phyloP scores from a whole-genome alignment of 2,113 vertebrate species.

The Orientallactaga bullata region DNA sequence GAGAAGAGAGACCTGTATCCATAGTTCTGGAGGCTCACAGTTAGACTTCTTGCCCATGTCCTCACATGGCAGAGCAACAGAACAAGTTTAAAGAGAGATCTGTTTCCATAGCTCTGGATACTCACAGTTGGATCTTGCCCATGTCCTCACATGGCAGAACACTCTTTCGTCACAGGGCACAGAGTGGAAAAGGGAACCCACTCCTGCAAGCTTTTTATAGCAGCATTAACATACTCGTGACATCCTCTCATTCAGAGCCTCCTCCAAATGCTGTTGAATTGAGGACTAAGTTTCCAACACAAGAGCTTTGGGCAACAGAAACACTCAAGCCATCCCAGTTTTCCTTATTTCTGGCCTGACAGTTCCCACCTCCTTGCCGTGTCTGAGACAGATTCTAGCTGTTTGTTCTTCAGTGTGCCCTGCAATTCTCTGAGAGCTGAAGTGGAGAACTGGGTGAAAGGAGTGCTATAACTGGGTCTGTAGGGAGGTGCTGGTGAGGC shows the following conservation, averaged over 20 bases:
- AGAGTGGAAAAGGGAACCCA: background rate
- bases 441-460: background rate
- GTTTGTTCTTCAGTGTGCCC: background rate
- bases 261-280: background rate
- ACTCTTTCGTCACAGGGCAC: background rate
- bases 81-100: background rate
- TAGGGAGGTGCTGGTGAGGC: too few species aligned
- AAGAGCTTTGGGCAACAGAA: background rate
- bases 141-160: background rate
- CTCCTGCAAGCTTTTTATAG: background rate
- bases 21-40: background rate
- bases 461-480: background rate
- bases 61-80: background rate
- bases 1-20: background rate
- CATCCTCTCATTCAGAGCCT: background rate
- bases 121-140: background rate
- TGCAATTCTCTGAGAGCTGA: background rate
- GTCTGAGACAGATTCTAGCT: background rate
- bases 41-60: background rate
- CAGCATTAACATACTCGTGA: background rate
- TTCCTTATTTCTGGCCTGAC: background rate
- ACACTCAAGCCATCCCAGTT: background rate
- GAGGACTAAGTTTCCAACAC: background rate
- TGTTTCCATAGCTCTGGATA: background rate
- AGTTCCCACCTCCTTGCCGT: background rate